Conservation (phyloP, 1,140 invertebrate species). For the Nebria ingens region DNA sequence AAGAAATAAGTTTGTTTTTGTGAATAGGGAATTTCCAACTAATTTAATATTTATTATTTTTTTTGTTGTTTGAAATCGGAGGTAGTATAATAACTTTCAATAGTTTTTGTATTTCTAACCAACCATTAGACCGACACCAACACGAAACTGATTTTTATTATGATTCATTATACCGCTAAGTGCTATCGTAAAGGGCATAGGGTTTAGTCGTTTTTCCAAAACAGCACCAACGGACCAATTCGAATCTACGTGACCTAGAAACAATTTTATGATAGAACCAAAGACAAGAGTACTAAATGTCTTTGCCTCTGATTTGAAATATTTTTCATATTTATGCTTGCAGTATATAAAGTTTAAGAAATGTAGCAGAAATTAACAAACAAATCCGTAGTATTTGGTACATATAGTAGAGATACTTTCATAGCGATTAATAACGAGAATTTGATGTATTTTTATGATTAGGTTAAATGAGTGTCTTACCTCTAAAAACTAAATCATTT, state of each 20-base stretch:
- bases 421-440: no score
- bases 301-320: no score
- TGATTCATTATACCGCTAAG: constrained; percentile 91
- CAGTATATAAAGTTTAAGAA: no score
- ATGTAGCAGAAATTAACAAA: not conserved
- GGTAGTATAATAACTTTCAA: not conserved
- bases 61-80: not conserved
- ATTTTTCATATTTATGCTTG: no score
- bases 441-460: no score
- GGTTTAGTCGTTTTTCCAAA: constrained; percentile 85
- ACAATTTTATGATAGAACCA: no score
- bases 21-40: constrained; percentile 4
- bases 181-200: constrained; percentile 87
- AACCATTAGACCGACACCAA: constrained; percentile 80
- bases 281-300: no score
- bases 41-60: no score
- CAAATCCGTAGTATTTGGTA: constrained; percentile 4
- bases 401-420: not conserved
- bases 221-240: constrained; percentile 93
- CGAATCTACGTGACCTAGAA: constrained; percentile 76
- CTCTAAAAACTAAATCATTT: constrained; percentile 87
- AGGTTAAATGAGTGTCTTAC: constrained; percentile 37
- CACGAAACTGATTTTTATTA: constrained; percentile 73
- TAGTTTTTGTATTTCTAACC: constrained; percentile 43
- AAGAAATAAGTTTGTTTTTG: not conserved